Evolutionary conservation across 2,113 vertebrate species (phyloP).

Genomic region (Brevimyrus niger): DNA sequence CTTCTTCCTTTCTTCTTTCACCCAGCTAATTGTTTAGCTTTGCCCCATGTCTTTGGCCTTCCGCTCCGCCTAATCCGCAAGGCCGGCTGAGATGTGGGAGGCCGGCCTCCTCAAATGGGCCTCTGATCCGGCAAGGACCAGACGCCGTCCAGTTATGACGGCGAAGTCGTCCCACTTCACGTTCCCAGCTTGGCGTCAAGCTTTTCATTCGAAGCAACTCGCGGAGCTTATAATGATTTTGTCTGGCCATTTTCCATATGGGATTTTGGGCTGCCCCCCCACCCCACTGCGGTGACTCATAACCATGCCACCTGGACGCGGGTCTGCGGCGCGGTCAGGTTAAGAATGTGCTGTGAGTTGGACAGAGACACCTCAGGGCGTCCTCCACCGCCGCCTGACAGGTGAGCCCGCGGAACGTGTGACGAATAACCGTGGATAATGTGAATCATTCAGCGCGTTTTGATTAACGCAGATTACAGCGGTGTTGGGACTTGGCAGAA

Average conservation of each 20-base stretch:
- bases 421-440: conserved; percentile 19
- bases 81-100: neutral
- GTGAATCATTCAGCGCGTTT: conserved; percentile 44
- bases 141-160: neutral
- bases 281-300: neutral
- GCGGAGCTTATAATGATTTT: neutral
- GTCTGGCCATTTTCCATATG: neutral
- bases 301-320: neutral
- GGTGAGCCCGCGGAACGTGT: neutral
- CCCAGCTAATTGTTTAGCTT: neutral
- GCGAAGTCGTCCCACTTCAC: neutral
- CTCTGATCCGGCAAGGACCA: neutral
- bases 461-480: conserved; percentile 38
- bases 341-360: neutral
- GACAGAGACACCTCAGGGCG: neutral
- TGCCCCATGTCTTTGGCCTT: neutral
- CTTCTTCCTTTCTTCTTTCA: neutral
- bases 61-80: neutral
- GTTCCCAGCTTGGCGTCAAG: neutral
- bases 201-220: neutral
- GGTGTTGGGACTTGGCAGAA: conserved; percentile 39
- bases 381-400: neutral
- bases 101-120: neutral
- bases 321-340: neutral
- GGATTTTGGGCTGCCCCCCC: neutral